Percentiles rank a stretch among this genome's conserved stretches.
Conservation (phyloP, 2,888 invertebrate genomes). For the Lasioglossum marginatum region DNA sequence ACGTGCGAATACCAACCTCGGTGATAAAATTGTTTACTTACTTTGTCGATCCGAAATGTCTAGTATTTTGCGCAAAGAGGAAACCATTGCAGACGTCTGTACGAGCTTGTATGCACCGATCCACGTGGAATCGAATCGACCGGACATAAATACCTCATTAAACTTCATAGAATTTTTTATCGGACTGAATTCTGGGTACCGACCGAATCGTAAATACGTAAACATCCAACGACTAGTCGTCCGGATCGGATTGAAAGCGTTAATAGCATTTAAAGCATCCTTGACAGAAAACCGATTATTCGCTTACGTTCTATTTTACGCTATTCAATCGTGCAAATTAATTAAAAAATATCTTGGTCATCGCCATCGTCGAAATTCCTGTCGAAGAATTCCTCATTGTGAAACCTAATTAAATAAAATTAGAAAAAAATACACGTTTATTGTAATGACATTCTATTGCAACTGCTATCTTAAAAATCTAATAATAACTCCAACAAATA, state of each 20-base stretch:
- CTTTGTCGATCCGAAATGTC: neutral
- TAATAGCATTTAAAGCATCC: neutral
- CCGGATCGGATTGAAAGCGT: neutral
- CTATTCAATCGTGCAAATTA: neutral
- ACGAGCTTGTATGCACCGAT: neutral
- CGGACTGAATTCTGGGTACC: neutral
- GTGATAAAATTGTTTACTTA: neutral
- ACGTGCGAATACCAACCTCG: neutral
- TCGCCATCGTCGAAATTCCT: neutral
- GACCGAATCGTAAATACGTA: neutral
- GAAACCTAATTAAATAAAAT: neutral
- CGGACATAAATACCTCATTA: neutral
- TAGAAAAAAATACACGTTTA: neutral
- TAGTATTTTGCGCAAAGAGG: neutral
- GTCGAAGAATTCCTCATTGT: neutral
- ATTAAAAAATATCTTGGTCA: neutral
- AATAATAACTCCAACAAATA: too few species aligned
- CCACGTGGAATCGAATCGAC: neutral
- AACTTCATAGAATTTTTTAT: slow-evolving; percentile 10
- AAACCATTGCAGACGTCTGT: neutral
- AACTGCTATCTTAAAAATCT: neutral
- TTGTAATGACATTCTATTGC: neutral
- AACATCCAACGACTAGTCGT: neutral
- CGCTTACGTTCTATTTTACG: neutral
- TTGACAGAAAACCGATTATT: slow-evolving; percentile 3